Evolutionary conservation across 1,140 invertebrate species (phyloP), one percentile per base, ranked within the genome.

Genomic region (Arctopsyche grandis): DNA sequence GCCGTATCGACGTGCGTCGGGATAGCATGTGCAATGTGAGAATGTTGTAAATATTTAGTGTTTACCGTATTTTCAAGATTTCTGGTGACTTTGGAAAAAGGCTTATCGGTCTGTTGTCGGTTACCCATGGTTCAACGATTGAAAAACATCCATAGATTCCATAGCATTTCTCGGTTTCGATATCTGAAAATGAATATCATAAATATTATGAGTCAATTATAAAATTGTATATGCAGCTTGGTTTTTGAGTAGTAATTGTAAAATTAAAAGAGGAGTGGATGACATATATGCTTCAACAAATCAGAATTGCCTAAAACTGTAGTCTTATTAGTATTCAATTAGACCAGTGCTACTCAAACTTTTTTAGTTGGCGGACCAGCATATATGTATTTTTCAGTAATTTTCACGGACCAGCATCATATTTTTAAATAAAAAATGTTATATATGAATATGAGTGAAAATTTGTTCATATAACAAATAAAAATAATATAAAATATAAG

Each of bases 71-170:
- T 58, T 75, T 56, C 29, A 75, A 56, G 9, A 24, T 46, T 19
- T 89, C 89, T 29, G 85, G 90, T 83, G 24, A 92, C 87, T 79
- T 91, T 0, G 96, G 96, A 84, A 95, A 95, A 10, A 93, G 89
- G 76, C 93, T 93, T 29, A 96, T 92, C 7, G 94, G 94, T 46
- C 95, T 88, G 56, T 92, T 91, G 75, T 92, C 91, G 5, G 93
- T 93, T 0, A 92, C 91, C 94, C 94, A 97, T 1, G 94, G 94
- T 22, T 91, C 89, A n/a, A 90, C 91, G 56, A 95, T 92, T 43
- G 94, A 93, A 84, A 95, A 96, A 84, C 96, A 97, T 5, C 95
- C 96, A 80, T 94, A 96, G 0, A 91, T 90, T 0, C 91, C 92
- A 84, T 93, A 96, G 84, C 95, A 97, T 84, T 85, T 83, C 79